Evolutionary conservation across 1,140 invertebrate species (phyloP).

Genomic region (Drosophila ironensis): DNA sequence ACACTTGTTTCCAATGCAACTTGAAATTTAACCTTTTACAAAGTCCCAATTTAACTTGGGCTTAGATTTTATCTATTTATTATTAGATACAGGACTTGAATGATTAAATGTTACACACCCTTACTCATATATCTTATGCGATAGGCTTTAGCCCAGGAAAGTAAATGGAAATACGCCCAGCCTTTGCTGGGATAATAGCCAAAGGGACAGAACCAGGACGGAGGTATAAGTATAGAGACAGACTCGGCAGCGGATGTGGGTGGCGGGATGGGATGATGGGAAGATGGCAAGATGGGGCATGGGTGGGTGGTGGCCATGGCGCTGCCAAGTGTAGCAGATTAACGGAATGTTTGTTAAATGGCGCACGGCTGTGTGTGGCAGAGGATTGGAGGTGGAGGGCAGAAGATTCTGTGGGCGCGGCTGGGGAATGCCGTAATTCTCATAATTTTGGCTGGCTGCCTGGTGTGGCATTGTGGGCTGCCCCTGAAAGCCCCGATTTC

Average conservation of each 20-base stretch:
- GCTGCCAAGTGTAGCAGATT: slow-evolving; percentile 76
- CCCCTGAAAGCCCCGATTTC: slow-evolving; percentile 10
- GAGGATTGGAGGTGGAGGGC: background rate
- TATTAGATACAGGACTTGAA: too few species aligned
- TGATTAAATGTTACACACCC: too few species aligned
- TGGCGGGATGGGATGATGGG: too few species aligned
- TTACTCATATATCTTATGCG: too few species aligned
- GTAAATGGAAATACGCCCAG: too few species aligned
- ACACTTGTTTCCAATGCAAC: too few species aligned
- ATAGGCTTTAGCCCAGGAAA: too few species aligned
- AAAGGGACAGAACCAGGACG: background rate
- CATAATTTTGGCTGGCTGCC: slow-evolving; percentile 58
- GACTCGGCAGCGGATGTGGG: slow-evolving; percentile 35
- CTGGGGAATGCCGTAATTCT: slow-evolving; percentile 34
- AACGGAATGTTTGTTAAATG: slow-evolving; percentile 79
- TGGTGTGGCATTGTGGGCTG: slow-evolving; percentile 24
- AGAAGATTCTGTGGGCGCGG: slow-evolving; percentile 5
- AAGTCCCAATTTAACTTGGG: too few species aligned
- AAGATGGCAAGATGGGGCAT: too few species aligned
- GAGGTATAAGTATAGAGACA: background rate
- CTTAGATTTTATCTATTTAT: too few species aligned
- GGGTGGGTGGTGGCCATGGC: slow-evolving; percentile 56
- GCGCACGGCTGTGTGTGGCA: slow-evolving; percentile 35
- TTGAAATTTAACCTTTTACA: too few species aligned
- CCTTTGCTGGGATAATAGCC: background rate